Evolutionary conservation across 1,140 invertebrate species (phyloP).

Genomic region (Platorchestia sp.): DNA sequence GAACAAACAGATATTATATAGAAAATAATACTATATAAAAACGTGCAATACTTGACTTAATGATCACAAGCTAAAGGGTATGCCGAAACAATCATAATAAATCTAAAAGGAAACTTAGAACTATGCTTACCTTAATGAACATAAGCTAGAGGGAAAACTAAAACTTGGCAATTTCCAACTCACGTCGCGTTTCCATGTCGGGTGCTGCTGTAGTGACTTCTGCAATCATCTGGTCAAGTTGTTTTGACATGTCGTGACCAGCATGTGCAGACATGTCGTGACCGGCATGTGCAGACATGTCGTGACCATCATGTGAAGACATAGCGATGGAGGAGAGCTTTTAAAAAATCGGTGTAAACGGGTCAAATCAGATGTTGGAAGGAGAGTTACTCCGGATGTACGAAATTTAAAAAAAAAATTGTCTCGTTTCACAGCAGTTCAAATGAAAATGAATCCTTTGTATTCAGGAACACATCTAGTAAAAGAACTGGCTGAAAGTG

Average conservation of each 20-base stretch:
- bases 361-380: neutral
- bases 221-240: neutral
- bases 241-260: neutral
- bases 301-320: conserved; percentile 15
- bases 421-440: neutral
- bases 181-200: neutral
- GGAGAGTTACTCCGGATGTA: neutral
- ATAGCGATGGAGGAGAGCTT: neutral
- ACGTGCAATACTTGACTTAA: no score
- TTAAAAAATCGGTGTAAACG: neutral
- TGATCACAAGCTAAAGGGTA: no score
- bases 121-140: no score
- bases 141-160: no score
- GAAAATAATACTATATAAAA: no score
- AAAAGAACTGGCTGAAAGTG: no score
- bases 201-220: neutral
- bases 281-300: conserved; percentile 24
- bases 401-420: neutral
- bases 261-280: conserved; percentile 34
- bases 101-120: no score
- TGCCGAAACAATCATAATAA: no score
- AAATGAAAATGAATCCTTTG: neutral
- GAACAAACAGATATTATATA: no score
- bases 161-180: neutral
- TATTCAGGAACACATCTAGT: neutral